These are phyloP conservation scores for Parthenolecanium corni DNA, from an alignment of 2,888 invertebrate genomes.

Conservation along the genomic window DNA sequence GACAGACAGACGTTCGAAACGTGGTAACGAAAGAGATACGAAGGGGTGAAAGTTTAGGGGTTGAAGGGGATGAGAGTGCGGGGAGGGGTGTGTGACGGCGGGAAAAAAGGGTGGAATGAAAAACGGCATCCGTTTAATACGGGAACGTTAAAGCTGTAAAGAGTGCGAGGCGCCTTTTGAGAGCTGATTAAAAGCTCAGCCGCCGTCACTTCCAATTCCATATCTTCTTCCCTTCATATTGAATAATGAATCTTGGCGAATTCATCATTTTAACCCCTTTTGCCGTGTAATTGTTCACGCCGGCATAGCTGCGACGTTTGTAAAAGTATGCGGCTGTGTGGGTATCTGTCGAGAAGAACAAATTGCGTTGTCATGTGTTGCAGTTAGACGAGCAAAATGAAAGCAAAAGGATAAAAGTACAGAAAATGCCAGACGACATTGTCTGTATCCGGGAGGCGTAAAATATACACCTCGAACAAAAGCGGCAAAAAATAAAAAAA, in stretches of 20 bases:
- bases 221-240: slow-evolving; percentile 26
- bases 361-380: no score
- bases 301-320: neutral
- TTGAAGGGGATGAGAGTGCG: neutral
- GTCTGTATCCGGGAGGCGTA: no score
- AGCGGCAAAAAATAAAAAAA: no score
- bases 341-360: no score
- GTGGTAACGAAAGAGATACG: neutral
- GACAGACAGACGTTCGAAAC: neutral
- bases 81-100: no score
- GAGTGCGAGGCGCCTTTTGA: slow-evolving; percentile 19
- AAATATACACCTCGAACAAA: no score
- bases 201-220: slow-evolving; percentile 28
- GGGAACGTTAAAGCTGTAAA: slow-evolving; percentile 11
- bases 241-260: slow-evolving; percentile 27
- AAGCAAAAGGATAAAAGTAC: no score
- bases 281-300: slow-evolving; percentile 16
- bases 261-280: slow-evolving; percentile 26
- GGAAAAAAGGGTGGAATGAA: slow-evolving; percentile 7
- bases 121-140: slow-evolving; percentile 22
- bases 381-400: no score
- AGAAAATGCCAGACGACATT: no score
- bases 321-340: no score
- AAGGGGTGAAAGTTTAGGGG: neutral
- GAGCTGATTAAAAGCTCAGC: slow-evolving; percentile 29